Evolutionary conservation across 2,113 vertebrate species (phyloP).

Genomic region (Salvelinus alpinus): DNA sequence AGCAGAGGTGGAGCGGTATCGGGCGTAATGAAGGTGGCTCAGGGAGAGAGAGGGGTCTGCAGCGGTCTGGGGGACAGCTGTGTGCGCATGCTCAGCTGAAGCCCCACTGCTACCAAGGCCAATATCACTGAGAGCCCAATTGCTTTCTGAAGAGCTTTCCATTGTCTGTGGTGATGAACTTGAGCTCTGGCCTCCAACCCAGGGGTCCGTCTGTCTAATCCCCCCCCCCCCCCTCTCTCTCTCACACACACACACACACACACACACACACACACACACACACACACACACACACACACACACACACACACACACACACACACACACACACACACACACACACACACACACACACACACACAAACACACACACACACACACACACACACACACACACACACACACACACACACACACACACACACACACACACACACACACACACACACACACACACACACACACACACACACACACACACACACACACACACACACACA

Average conservation of each 20-base stretch:
- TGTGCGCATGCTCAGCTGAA: not conserved
- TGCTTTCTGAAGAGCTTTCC: constrained; percentile 72
- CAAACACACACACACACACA: constrained; percentile 35
- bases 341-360: constrained; percentile 18
- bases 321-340: constrained; percentile 35
- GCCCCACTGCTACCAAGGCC: constrained; percentile 32
- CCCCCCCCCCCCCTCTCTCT: constrained; percentile 35
- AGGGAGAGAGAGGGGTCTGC: constrained; percentile 3
- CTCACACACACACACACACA: constrained; percentile 3
- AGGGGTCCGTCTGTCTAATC: constrained; percentile 71
- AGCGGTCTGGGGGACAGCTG: not conserved
- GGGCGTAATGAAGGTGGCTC: not conserved
- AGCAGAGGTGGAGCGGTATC: not conserved
- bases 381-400: constrained; percentile 40
- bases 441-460: too few relatives aligned
- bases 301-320: too few relatives aligned
- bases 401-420: too few relatives aligned
- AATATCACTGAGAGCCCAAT: constrained; percentile 55
- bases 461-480: too few relatives aligned
- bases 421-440: too few relatives aligned
- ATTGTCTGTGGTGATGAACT: constrained; percentile 78
- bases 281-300: too few relatives aligned
- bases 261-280: too few relatives aligned
- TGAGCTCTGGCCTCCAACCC: constrained; percentile 75
- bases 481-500: too few relatives aligned